Percentiles rank a stretch among this genome's conserved stretches.
Evolutionary conservation across 2,888 invertebrate species (phyloP).

Genomic region (Eubasilissa splendida): DNA sequence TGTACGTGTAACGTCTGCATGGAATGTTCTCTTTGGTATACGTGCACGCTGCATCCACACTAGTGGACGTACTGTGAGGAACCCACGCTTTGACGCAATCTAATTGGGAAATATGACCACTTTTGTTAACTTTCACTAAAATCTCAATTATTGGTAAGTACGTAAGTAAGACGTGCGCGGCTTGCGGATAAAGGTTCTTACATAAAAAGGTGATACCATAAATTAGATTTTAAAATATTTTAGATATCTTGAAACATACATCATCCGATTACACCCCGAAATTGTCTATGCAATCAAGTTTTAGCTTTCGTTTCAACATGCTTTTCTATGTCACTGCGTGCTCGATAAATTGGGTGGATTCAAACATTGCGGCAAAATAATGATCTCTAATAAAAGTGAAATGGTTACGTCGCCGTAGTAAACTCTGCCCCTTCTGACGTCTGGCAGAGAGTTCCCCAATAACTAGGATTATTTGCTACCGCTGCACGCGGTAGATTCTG

Average conservation of each 20-base stretch:
- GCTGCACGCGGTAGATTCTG: conserved; percentile 26
- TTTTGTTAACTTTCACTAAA: conserved; percentile 26
- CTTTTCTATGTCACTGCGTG: conserved; percentile 28
- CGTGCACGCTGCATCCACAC: too few relatives aligned
- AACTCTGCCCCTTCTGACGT: conserved; percentile 31
- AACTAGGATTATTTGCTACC: conserved; percentile 37
- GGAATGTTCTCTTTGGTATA: too few relatives aligned
- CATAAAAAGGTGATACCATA: too few relatives aligned
- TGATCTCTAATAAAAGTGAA: conserved; percentile 42
- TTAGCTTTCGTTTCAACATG: not conserved
- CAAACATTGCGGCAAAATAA: conserved; percentile 33
- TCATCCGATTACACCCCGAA: too few relatives aligned
- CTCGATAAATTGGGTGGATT: conserved; percentile 36
- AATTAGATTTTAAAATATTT: too few relatives aligned
- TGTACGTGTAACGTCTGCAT: too few relatives aligned
- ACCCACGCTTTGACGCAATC: conserved; percentile 17
- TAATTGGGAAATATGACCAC: conserved; percentile 6
- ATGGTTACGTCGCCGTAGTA: conserved; percentile 9
- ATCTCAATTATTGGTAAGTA: too few relatives aligned
- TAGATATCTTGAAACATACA: too few relatives aligned
- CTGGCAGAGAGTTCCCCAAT: conserved; percentile 38
- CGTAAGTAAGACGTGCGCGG: too few relatives aligned
- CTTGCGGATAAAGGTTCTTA: too few relatives aligned
- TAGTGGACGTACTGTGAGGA: not conserved
- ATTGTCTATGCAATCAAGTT: not conserved